phyloP scores from a whole-genome alignment of 2,888 invertebrate genomes.

The Drosophila emarginata region DNA sequence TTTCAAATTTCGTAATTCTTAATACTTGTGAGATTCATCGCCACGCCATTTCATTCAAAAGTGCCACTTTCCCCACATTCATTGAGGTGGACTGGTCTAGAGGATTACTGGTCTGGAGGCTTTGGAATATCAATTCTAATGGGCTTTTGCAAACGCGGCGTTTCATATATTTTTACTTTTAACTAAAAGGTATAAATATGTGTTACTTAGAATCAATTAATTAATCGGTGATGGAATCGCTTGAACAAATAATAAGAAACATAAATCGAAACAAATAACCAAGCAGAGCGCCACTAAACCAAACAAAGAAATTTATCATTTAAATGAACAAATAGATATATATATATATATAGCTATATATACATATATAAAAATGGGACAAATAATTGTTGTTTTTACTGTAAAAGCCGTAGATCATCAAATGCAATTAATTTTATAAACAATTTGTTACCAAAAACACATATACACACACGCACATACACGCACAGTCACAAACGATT shows the following conservation, averaged over 20 bases:
- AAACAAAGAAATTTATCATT: slow-evolving; percentile 9
- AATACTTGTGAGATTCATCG: slow-evolving; percentile 19
- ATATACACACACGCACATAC: background rate
- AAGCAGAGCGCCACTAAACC: slow-evolving; percentile 56
- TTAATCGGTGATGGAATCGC: slow-evolving; percentile 34
- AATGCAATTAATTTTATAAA: slow-evolving; percentile 20
- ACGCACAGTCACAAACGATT: background rate
- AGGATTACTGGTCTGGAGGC: slow-evolving; percentile 24
- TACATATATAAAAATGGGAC: slow-evolving; percentile 1
- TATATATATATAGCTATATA: background rate
- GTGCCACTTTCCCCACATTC: background rate
- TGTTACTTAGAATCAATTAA: slow-evolving; percentile 7
- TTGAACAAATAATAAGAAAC: slow-evolving; percentile 34
- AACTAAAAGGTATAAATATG: slow-evolving; percentile 65
- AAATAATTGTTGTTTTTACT: slow-evolving; percentile 17
- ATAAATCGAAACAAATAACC: slow-evolving; percentile 73
- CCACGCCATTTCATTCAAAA: background rate
- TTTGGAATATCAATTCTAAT: slow-evolving; percentile 53
- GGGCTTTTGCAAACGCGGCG: slow-evolving; percentile 63
- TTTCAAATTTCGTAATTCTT: slow-evolving; percentile 40
- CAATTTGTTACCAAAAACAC: background rate
- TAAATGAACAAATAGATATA: background rate
- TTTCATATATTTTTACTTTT: slow-evolving; percentile 71
- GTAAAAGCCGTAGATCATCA: slow-evolving; percentile 12
- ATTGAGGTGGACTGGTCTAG: background rate